Evolutionary conservation across 2,113 vertebrate species (phyloP).

Genomic region (Lutjanus erythropterus): DNA sequence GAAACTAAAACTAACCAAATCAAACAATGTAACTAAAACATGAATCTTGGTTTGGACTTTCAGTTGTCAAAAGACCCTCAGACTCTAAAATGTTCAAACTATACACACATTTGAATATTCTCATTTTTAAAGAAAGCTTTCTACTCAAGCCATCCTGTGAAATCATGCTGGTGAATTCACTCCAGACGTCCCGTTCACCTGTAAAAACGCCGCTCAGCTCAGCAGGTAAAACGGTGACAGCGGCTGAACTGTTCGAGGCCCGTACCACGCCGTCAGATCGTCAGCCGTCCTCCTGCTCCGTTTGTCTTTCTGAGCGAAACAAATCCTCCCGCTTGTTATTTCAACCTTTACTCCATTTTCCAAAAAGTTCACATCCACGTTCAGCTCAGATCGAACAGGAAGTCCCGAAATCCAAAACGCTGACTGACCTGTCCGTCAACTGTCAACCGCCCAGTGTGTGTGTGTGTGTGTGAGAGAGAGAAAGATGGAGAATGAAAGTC

Average conservation of each 20-base stretch:
- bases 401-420: neutral
- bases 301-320: neutral
- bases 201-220: neutral
- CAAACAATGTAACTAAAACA: too few species aligned
- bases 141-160: neutral
- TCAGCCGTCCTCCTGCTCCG: constrained; percentile 12
- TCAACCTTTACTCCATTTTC: constrained; percentile 40
- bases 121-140: neutral
- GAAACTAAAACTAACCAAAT: too few species aligned
- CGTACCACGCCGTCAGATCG: too few species aligned
- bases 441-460: constrained; percentile 6
- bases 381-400: constrained; percentile 36
- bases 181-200: neutral
- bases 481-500: constrained; percentile 52
- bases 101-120: neutral
- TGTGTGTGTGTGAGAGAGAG: constrained; percentile 42
- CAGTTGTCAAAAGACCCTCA: too few species aligned
- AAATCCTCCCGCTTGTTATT: constrained; percentile 46
- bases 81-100: too few species aligned
- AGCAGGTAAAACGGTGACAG: neutral
- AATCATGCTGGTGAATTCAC: neutral
- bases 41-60: too few species aligned
- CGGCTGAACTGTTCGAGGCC: neutral
- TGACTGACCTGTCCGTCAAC: neutral
- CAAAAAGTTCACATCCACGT: constrained; percentile 1